These are phyloP conservation scores for Chionis minor DNA, from an alignment of 2,113 vertebrate species.

Conservation along the genomic window DNA sequence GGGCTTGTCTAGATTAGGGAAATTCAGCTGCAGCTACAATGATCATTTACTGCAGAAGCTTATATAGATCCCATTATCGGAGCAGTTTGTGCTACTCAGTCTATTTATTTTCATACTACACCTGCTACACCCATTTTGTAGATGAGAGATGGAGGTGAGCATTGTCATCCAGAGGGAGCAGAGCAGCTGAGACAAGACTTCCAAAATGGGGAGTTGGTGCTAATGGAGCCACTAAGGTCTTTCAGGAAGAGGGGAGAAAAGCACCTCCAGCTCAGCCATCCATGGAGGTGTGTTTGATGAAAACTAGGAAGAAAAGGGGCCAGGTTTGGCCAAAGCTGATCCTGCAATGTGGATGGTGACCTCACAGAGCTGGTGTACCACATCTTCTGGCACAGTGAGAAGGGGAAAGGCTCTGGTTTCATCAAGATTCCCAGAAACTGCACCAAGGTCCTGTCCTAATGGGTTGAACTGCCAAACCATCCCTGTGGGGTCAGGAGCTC, in stretches of 20 bases:
- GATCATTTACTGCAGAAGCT: conserved; percentile 21
- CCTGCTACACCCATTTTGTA: background rate
- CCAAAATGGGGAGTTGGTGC: fast-evolving
- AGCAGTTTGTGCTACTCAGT: conserved; percentile 17
- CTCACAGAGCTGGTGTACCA: fast-evolving
- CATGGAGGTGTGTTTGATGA: background rate
- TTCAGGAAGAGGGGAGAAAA: background rate
- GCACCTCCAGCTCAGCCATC: background rate
- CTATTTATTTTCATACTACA: conserved; percentile 34
- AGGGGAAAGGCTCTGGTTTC: background rate
- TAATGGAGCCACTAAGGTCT: background rate
- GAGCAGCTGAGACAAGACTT: background rate
- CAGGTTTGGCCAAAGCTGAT: background rate
- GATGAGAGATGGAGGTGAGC: background rate
- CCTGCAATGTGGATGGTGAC: background rate
- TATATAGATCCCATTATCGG: conserved; percentile 30
- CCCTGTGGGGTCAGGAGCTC: background rate
- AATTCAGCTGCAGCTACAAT: conserved; percentile 27
- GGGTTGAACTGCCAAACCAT: background rate
- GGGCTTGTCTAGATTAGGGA: conserved; percentile 36
- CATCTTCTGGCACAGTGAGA: background rate
- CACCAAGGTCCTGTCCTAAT: background rate
- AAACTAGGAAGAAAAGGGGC: background rate
- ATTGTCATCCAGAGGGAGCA: background rate
- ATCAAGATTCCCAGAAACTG: background rate